Evolutionary conservation across 2,888 invertebrate genomes (phyloP).

Genomic region (Callinectes sapidus): DNA sequence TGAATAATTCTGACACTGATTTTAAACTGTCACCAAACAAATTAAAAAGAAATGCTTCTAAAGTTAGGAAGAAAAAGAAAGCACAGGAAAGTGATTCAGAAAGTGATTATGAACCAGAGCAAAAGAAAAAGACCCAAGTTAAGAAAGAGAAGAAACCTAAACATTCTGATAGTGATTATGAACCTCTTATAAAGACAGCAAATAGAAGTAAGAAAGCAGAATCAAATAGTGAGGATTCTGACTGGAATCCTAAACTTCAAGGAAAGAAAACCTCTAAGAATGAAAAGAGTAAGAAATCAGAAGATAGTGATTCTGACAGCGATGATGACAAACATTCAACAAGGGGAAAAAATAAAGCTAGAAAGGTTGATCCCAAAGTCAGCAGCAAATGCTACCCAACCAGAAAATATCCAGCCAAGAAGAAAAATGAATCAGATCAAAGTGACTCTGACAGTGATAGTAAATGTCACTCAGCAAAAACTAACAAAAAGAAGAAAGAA

Average conservation of each 20-base stretch:
- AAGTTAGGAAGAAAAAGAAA: background rate
- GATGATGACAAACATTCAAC: background rate
- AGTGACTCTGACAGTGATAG: conserved; percentile 13
- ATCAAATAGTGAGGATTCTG: conserved; percentile 16
- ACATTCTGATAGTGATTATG: conserved; percentile 3
- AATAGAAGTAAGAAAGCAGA: background rate
- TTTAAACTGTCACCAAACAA: background rate
- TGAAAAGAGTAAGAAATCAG: background rate
- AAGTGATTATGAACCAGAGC: background rate
- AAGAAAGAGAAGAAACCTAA: background rate
- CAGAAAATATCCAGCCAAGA: background rate
- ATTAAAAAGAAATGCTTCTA: background rate
- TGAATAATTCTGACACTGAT: background rate
- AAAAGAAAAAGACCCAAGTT: background rate
- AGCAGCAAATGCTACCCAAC: background rate
- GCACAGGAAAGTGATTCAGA: background rate
- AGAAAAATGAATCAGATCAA: conserved; percentile 2
- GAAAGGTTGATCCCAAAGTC: background rate
- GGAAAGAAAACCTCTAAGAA: background rate
- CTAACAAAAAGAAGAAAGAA: background rate
- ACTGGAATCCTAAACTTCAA: background rate
- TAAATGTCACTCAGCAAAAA: background rate
- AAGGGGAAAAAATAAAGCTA: background rate
- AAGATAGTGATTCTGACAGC: background rate
- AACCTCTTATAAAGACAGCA: background rate